Conservation (phyloP, 2,888 invertebrate species). For the Synergus laeviventris region DNA sequence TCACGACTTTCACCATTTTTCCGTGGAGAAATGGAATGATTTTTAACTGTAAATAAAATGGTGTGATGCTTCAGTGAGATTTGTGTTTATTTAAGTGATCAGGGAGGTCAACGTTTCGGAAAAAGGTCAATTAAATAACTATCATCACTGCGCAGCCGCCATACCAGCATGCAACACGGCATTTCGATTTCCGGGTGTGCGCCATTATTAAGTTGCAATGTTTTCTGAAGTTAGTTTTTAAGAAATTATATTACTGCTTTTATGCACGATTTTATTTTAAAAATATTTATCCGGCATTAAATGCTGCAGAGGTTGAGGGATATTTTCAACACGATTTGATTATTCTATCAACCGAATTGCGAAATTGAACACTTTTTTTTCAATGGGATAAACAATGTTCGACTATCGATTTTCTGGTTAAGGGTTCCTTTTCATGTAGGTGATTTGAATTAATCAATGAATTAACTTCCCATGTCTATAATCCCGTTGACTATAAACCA, state of each 20-base stretch:
- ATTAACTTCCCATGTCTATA: too few species aligned
- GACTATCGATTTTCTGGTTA: not conserved
- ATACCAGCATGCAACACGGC: slow-evolving; percentile 64
- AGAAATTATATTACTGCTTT: slow-evolving; percentile 9
- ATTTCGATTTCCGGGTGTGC: slow-evolving; percentile 54
- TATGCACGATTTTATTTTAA: not conserved
- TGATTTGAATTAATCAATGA: too few species aligned
- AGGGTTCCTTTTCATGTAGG: too few species aligned
- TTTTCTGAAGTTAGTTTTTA: slow-evolving; percentile 5
- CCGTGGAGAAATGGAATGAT: not conserved
- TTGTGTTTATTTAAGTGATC: not conserved
- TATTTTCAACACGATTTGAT: not conserved
- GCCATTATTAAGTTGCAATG: slow-evolving; percentile 49
- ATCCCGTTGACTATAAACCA: too few species aligned
- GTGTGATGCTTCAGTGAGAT: not conserved
- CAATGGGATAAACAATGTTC: not conserved
- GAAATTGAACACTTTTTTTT: not conserved
- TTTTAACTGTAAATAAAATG: not conserved
- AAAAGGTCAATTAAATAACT: not conserved
- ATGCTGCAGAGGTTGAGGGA: not conserved
- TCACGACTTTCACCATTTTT: not conserved
- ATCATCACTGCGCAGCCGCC: slow-evolving; percentile 56
- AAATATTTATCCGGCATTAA: not conserved
- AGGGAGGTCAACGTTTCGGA: not conserved
- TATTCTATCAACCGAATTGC: not conserved